A percentile compares a stretch with the other conserved stretches of the same genome.
Conservation (phyloP, 2,797 vertebrate genomes). For the Lacerta agilis region DNA sequence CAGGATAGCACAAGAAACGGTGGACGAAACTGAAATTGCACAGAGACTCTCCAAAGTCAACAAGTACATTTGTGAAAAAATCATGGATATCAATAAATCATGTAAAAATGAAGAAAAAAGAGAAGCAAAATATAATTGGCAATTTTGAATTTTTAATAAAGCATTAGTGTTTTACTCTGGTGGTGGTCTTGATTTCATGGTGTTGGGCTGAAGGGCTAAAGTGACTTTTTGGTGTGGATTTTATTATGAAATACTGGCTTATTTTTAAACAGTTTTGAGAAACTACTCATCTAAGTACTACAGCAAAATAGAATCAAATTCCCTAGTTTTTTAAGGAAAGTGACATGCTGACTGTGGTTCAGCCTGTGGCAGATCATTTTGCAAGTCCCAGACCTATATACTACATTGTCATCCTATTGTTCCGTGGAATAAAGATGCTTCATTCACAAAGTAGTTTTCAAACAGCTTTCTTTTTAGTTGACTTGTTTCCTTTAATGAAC, state of each 20-base stretch:
- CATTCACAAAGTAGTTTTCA: constrained; percentile 57
- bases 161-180: constrained; percentile 77
- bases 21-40: constrained; percentile 97
- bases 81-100: constrained; percentile 99
- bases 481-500: constrained; percentile 57
- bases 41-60: constrained; percentile 99
- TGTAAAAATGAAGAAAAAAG: constrained; percentile 99
- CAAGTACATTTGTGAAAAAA: constrained; percentile 99
- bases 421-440: constrained; percentile 56
- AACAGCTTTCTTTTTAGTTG: constrained; percentile 55
- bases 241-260: constrained; percentile 24
- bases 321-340: constrained; percentile 38
- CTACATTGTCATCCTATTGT: background rate
- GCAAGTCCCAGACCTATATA: background rate
- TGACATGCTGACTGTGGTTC: constrained; percentile 32
- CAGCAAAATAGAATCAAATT: constrained; percentile 39
- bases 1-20: constrained; percentile 98
- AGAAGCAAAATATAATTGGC: constrained; percentile 92
- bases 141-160: constrained; percentile 83
- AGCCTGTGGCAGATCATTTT: constrained; percentile 46
- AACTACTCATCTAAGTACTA: constrained; percentile 49
- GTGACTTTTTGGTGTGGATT: constrained; percentile 16
- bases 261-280: constrained; percentile 47
- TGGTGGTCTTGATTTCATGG: constrained; percentile 66
- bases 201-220: constrained; percentile 46